Conservation (phyloP, 2,888 invertebrate species). For the Prenolepis imparis region DNA sequence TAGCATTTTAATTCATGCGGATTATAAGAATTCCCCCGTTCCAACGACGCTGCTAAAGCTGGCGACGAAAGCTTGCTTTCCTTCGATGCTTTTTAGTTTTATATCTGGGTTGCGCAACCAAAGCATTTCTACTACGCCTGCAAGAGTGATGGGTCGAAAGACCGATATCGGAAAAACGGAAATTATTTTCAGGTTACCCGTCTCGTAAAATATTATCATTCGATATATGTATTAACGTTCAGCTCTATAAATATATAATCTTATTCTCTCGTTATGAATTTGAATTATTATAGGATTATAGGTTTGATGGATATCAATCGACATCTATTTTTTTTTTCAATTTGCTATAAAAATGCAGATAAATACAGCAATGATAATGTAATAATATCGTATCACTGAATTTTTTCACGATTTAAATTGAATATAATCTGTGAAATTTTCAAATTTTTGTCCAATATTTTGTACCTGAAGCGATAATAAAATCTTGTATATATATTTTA, state of each 20-base stretch:
- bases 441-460: background rate
- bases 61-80: background rate
- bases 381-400: background rate
- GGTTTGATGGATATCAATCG: background rate
- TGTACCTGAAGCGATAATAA: background rate
- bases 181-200: slow-evolving; percentile 30
- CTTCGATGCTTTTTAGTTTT: slow-evolving; percentile 29
- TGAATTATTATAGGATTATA: too few relatives aligned
- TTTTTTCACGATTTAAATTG: background rate
- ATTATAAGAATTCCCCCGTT: background rate
- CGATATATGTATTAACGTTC: background rate
- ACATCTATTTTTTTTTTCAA: background rate
- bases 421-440: background rate
- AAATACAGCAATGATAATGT: background rate
- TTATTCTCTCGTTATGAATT: slow-evolving; percentile 1
- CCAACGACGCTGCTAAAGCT: background rate
- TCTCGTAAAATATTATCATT: slow-evolving; percentile 34
- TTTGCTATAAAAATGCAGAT: background rate
- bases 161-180: slow-evolving; percentile 15
- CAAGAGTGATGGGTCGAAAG: slow-evolving; percentile 12
- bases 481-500: slow-evolving; percentile 2
- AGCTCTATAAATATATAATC: background rate
- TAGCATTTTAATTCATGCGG: slow-evolving; percentile 18
- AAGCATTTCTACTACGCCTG: background rate
- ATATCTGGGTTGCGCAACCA: background rate